These are phyloP conservation scores for Episyrphus balteatus DNA, from an alignment of 1,140 invertebrate species.

Conservation along the genomic window DNA sequence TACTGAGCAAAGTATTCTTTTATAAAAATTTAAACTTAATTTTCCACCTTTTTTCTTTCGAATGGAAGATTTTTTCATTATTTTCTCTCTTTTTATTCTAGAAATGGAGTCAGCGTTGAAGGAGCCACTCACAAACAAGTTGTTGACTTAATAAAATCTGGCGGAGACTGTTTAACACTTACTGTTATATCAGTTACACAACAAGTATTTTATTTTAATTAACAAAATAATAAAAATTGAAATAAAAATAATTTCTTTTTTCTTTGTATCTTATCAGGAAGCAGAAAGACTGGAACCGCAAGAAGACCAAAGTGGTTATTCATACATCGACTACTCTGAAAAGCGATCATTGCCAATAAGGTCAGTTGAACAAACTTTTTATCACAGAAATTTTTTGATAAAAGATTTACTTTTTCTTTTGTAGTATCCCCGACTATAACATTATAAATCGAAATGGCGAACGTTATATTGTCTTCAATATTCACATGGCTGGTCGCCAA, in stretches of 20 bases:
- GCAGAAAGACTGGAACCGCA: slow-evolving; percentile 74
- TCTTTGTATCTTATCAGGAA: slow-evolving; percentile 45
- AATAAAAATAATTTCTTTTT: not conserved
- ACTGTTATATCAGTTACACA: slow-evolving; percentile 93
- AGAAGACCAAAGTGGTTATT: slow-evolving; percentile 78
- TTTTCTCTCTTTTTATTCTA: slow-evolving; percentile 41
- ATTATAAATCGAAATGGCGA: slow-evolving; percentile 67
- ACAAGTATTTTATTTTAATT: slow-evolving; percentile 45
- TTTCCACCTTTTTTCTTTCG: not conserved
- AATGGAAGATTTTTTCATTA: not conserved
- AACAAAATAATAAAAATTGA: not conserved
- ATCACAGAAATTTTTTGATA: not conserved
- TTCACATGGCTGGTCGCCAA: slow-evolving; percentile 97
- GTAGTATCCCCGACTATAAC: slow-evolving; percentile 90
- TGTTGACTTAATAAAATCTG: slow-evolving; percentile 97
- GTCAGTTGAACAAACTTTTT: slow-evolving; percentile 8
- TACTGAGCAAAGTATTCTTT: too few relatives aligned
- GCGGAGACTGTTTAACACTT: slow-evolving; percentile 88
- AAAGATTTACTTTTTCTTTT: not conserved
- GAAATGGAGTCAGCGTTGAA: slow-evolving; percentile 96
- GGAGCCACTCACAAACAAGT: slow-evolving; percentile 98
- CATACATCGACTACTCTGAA: slow-evolving; percentile 95
- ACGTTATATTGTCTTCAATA: slow-evolving; percentile 93
- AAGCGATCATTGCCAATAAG: slow-evolving; percentile 90
- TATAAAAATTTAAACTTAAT: too few relatives aligned